These are phyloP conservation scores for Propithecus deckenii DNA, from an alignment of 2,797 vertebrate genomes.

Conservation along the genomic window DNA sequence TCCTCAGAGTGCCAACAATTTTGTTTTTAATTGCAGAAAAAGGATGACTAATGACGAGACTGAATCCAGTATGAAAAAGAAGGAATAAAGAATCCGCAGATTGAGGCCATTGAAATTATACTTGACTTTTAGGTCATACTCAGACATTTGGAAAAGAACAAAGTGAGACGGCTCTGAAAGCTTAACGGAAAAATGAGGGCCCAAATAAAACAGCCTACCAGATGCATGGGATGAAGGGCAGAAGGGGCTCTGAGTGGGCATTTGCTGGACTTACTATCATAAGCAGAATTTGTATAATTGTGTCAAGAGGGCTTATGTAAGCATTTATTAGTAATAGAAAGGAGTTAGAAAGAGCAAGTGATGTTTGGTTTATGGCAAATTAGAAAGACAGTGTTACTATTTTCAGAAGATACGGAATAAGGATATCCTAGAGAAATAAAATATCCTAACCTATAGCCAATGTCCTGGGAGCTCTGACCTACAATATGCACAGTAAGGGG, in stretches of 20 bases:
- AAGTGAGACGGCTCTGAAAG: background rate
- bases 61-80: background rate
- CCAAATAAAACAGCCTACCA: background rate
- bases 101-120: background rate
- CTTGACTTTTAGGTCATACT: background rate
- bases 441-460: background rate
- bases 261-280: background rate
- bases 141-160: background rate
- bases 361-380: background rate
- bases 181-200: background rate
- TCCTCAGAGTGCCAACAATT: background rate
- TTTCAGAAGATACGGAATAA: background rate
- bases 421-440: background rate
- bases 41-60: background rate
- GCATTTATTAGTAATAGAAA: slow-evolving; percentile 6
- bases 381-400: background rate
- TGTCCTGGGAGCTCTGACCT: background rate
- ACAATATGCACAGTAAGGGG: background rate
- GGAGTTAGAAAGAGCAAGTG: background rate
- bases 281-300: background rate
- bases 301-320: background rate
- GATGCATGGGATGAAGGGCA: background rate
- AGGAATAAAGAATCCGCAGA: background rate
- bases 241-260: background rate
- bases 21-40: background rate